Evolutionary conservation across 2,113 vertebrate genomes (phyloP), one percentile per base, ranked within the genome.

Genomic region (Aspidoscelis tigris): DNA sequence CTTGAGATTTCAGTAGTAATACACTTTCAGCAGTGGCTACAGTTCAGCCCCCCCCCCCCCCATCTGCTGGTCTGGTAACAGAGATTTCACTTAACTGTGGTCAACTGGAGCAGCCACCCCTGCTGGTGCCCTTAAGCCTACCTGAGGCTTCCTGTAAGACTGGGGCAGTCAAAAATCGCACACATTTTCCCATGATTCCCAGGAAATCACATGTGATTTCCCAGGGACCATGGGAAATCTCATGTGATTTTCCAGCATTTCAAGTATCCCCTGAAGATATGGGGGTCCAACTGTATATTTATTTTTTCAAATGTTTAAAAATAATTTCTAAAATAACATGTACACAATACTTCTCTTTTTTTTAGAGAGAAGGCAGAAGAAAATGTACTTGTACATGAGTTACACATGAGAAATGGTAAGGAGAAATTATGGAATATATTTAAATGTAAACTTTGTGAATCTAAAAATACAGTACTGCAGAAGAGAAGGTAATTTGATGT

Each of bases 351-450:
- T 74, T 83, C 53, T 84, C 55, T 87, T 88, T 89, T 78, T 82
- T 87, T 20, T 80, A 97, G 96, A 91, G 96, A 96, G 92, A 97
- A 96, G 85, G 92, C 93, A 83, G 96, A 97, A 88, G 93, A 95
- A 72, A 96, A 92, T 68, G 84, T 92, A 44, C 90, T 95, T 80
- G 84, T 93, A 77, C 92, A 81, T 0, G 96, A 95, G 87, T 82
- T 89, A 80, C 94, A 91, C 84, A 89, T 93, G 85, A 94, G 92
- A 95, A 95, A 96, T 85, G 96, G 96, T 97, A 96, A 96, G 81
- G 84, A 39, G 75, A 55, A 55, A 76, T 76, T 81, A 11, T 0
- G 4, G 82, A 85, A 83, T 78, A 53, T 26, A 88, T 61, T 68
- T 33, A 6, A 2, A 39, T 77, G 87, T 80, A 14, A 78, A 65